Evolutionary conservation across 2,113 vertebrate genomes (phyloP).

Genomic region (Eulemur rufifrons): DNA sequence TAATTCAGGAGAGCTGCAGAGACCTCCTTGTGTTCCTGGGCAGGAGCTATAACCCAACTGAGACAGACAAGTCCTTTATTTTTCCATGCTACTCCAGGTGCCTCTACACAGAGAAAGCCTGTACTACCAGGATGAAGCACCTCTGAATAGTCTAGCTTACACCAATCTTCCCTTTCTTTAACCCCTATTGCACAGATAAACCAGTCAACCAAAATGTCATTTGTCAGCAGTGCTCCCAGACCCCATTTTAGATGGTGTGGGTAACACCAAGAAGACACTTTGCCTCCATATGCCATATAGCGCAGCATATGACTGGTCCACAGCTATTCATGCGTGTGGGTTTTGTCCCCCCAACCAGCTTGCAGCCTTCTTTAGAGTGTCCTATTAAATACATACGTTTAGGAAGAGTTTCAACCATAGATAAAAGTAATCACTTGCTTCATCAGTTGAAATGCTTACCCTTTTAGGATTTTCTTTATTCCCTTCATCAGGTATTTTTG

Average conservation of each 20-base stretch:
- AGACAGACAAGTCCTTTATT: background rate
- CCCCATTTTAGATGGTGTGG: background rate
- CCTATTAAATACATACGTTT: background rate
- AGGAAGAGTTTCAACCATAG: background rate
- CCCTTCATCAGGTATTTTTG: background rate
- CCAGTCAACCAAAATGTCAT: background rate
- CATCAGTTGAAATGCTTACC: background rate
- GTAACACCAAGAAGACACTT: background rate
- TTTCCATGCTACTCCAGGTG: background rate
- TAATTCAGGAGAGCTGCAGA: background rate
- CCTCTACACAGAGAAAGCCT: background rate
- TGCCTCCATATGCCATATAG: background rate
- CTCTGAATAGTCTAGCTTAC: background rate
- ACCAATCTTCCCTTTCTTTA: background rate
- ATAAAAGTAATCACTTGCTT: background rate
- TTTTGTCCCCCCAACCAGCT: background rate
- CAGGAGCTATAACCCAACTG: background rate
- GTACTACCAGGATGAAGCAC: background rate
- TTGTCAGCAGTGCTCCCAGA: background rate
- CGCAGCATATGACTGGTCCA: background rate
- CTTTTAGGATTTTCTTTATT: constrained; percentile 14
- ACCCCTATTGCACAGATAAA: background rate
- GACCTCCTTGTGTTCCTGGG: background rate
- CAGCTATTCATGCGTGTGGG: background rate
- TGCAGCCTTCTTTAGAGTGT: background rate